These are phyloP conservation scores for Chaetogeoica ovagalla DNA, from an alignment of 2,888 invertebrate genomes.

Conservation along the genomic window DNA sequence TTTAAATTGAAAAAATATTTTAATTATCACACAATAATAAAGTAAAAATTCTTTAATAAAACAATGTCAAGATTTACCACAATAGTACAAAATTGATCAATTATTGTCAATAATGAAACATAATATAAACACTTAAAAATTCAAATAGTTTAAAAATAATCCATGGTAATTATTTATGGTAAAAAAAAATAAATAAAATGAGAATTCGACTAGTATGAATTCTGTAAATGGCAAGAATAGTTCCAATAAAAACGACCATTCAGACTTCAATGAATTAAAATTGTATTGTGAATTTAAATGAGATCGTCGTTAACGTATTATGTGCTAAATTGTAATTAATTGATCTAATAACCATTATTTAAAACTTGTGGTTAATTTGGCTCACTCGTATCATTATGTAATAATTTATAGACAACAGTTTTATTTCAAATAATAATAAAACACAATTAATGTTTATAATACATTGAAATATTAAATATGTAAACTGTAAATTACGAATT, in stretches of 20 bases:
- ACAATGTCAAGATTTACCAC: not conserved
- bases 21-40: not conserved
- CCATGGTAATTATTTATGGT: not conserved
- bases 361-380: not conserved
- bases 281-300: slow-evolving; percentile 22
- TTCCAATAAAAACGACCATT: not conserved
- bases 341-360: slow-evolving; percentile 24
- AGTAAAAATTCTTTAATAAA: not conserved
- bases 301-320: slow-evolving; percentile 27
- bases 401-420: not conserved
- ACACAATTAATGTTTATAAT: not conserved
- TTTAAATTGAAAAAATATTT: not conserved
- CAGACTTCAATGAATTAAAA: slow-evolving; percentile 1
- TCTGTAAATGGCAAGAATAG: slow-evolving; percentile 30
- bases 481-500: not conserved
- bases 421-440: slow-evolving; percentile 3
- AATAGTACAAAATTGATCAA: not conserved
- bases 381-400: not conserved
- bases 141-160: not conserved
- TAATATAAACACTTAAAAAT: slow-evolving; percentile 11
- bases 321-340: not conserved
- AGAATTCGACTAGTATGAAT: slow-evolving; percentile 26
- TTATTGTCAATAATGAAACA: too few species aligned
- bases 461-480: not conserved
- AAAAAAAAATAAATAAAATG: not conserved